Evolutionary conservation across 30 jellyfish, hydroid and myxozoan genomes (phyloP).

Genomic region (Aurelia aurita complex sp. Pacific): DNA sequence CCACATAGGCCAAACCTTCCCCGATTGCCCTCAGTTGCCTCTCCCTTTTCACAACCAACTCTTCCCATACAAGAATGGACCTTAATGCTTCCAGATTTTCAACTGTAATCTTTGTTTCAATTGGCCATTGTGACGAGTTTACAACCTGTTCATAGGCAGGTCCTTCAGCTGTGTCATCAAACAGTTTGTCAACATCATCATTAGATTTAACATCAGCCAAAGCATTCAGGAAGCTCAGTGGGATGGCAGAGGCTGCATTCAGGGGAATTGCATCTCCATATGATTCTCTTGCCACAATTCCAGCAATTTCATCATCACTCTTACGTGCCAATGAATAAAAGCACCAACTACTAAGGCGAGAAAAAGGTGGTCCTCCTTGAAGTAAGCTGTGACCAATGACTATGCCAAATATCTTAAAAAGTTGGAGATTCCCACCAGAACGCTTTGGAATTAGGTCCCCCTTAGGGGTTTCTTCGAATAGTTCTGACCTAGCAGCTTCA

Average conservation of each 20-base stretch:
- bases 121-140: conserved; percentile 48
- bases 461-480: conserved; percentile 5
- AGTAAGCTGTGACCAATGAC: conserved; percentile 38
- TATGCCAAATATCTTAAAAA: conserved; percentile 53
- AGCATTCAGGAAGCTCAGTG: conserved; percentile 22
- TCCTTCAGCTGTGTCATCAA: conserved; percentile 51
- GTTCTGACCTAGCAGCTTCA: conserved; percentile 5
- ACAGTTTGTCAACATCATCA: conserved; percentile 26
- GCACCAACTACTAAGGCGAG: conserved; percentile 22
- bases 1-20: conserved; percentile 41
- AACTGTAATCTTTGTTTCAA: conserved; percentile 1
- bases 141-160: conserved; percentile 67
- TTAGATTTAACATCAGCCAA: conserved; percentile 9
- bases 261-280: conserved; percentile 31
- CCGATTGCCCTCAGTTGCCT: conserved; percentile 47
- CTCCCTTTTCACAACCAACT: conserved; percentile 34
- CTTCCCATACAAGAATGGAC: conserved; percentile 21
- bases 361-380: conserved; percentile 57
- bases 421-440: conserved; percentile 57
- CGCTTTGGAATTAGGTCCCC: conserved; percentile 36
- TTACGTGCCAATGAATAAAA: conserved; percentile 2
- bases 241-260: conserved; percentile 25
- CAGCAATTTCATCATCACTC: conserved; percentile 47
- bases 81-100: conserved; percentile 16
- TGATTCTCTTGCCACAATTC: not conserved